Percentiles rank a stretch among this genome's conserved stretches.
Conservation (phyloP, 1,140 invertebrate genomes). For the Bombus soroeensis region DNA sequence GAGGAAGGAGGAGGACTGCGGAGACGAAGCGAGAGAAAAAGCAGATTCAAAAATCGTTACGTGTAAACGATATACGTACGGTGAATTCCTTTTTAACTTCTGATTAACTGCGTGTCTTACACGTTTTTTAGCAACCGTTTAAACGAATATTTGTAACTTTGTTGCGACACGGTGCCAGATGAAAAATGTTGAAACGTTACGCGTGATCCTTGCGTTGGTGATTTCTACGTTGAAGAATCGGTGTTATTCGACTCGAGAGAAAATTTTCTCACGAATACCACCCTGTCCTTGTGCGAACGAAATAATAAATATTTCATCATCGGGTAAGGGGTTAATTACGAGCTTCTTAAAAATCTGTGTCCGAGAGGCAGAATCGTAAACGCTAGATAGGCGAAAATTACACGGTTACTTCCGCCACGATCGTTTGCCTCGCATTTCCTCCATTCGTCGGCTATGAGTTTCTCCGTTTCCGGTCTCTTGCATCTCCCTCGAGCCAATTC, state of each 20-base stretch:
- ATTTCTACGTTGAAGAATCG: accelerated
- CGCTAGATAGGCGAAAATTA: neutral
- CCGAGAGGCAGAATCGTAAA: neutral
- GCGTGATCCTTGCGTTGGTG: too few relatives aligned
- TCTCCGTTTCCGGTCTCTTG: neutral
- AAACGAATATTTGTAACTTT: too few relatives aligned
- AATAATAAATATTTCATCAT: neutral
- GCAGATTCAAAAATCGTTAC: neutral
- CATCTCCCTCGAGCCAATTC: neutral
- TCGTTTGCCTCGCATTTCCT: neutral
- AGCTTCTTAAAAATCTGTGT: neutral
- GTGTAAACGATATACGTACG: neutral
- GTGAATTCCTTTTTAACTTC: too few relatives aligned
- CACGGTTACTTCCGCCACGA: neutral
- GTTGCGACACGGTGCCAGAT: too few relatives aligned
- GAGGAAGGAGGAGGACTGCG: neutral
- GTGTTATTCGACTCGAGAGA: too few relatives aligned
- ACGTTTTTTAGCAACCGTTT: too few relatives aligned
- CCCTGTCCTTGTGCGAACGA: too few relatives aligned
- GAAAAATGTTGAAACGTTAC: too few relatives aligned
- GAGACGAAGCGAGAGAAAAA: neutral
- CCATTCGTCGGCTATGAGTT: neutral
- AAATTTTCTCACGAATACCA: too few relatives aligned
- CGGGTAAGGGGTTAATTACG: neutral
- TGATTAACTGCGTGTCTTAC: too few relatives aligned